These are phyloP conservation scores for Trichonephila clavipes DNA, from an alignment of 1,140 invertebrate species.

Conservation along the genomic window DNA sequence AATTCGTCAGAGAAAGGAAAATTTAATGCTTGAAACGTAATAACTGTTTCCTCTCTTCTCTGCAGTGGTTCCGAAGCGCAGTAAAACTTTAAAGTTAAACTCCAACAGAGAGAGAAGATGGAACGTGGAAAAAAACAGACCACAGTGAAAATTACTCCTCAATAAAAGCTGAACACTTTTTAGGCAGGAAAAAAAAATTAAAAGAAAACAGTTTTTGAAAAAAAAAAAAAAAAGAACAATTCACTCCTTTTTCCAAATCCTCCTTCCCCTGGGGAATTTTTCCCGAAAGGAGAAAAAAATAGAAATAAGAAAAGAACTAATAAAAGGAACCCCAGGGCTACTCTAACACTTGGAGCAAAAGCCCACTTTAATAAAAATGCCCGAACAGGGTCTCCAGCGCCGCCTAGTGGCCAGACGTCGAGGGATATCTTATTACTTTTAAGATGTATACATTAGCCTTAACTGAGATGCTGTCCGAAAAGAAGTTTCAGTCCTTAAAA, in stretches of 20 bases:
- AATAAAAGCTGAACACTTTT: constrained; percentile 64
- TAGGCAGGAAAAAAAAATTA: constrained; percentile 1
- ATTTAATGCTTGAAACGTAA: constrained; percentile 49
- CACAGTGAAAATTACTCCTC: constrained; percentile 61
- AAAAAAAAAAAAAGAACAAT: neutral
- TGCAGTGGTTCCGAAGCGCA: neutral
- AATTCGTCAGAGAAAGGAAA: constrained; percentile 44
- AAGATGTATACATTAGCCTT: constrained; percentile 57
- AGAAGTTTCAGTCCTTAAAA: neutral
- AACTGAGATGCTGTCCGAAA: neutral
- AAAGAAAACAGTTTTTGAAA: neutral
- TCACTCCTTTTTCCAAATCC: constrained; percentile 42
- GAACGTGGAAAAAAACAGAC: constrained; percentile 11
- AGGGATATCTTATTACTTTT: constrained; percentile 47
- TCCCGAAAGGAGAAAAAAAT: neutral
- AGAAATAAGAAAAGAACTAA: constrained; percentile 38
- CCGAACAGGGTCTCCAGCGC: neutral
- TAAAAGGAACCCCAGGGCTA: constrained; percentile 49
- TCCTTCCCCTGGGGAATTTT: constrained; percentile 17
- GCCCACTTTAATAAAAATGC: constrained; percentile 66
- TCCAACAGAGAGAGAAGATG: neutral
- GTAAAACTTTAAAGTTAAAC: constrained; percentile 53
- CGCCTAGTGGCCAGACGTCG: constrained; percentile 1
- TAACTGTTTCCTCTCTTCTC: constrained; percentile 36
- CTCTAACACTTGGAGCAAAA: constrained; percentile 53